Evolutionary conservation across 2,797 vertebrate genomes (phyloP).

Genomic region (Balearica regulorum): DNA sequence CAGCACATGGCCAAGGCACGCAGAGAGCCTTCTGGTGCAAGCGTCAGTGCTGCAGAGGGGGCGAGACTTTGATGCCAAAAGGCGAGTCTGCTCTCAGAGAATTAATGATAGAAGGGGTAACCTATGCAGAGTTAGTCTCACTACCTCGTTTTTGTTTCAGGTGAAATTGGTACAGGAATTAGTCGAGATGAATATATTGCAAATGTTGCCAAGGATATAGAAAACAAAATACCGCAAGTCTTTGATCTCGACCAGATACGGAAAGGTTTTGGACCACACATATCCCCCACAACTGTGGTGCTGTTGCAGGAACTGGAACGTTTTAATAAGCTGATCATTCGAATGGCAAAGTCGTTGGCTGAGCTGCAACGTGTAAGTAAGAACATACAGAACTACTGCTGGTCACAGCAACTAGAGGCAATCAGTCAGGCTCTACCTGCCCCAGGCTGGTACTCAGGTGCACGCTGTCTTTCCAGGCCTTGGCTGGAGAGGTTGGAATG

Average conservation of each 20-base stretch:
- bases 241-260: constrained; percentile 87
- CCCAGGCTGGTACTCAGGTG: not conserved
- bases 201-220: constrained; percentile 89
- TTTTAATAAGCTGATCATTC: constrained; percentile 86
- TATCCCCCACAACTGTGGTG: constrained; percentile 88
- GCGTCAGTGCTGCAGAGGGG: not conserved
- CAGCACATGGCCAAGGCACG: accelerated
- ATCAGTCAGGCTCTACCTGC: not conserved
- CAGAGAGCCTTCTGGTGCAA: not conserved
- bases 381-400: not conserved
- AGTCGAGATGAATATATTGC: constrained; percentile 89
- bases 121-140: not conserved
- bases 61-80: not conserved
- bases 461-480: constrained; percentile 72
- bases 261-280: constrained; percentile 75
- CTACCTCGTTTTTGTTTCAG: constrained; percentile 60
- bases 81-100: not conserved
- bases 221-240: constrained; percentile 84
- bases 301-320: constrained; percentile 92
- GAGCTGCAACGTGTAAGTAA: constrained; percentile 86
- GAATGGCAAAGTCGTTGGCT: constrained; percentile 84
- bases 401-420: accelerated
- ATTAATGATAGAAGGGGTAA: not conserved
- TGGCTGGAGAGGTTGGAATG: constrained; percentile 96
- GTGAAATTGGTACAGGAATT: constrained; percentile 82